Conservation (phyloP, 2,113 vertebrate species). For the Megatriorchis doriae region DNA sequence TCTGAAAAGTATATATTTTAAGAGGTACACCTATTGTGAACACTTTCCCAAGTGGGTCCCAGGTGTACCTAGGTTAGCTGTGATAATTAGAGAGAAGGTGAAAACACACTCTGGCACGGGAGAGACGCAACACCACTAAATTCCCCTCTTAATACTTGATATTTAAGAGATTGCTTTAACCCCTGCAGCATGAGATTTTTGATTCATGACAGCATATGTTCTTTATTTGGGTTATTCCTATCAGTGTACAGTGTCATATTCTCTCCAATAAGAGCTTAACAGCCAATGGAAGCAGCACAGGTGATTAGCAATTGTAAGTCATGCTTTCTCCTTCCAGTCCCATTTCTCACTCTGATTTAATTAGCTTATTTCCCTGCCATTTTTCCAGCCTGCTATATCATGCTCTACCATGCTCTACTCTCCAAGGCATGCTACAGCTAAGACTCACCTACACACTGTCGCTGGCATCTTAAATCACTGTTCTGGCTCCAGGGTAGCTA, state of each 20-base stretch:
- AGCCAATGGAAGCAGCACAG: not conserved
- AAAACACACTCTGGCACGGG: not conserved
- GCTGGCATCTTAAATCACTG: conserved; percentile 1
- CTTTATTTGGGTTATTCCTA: not conserved
- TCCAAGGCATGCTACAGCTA: not conserved
- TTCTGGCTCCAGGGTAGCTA: conserved; percentile 7
- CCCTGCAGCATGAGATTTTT: not conserved
- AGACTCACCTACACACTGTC: not conserved
- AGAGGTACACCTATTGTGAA: not conserved
- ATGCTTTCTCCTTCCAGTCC: not conserved
- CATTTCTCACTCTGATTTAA: not conserved
- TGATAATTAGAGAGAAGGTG: not conserved
- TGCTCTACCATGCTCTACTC: not conserved
- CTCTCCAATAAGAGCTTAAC: not conserved
- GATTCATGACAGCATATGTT: not conserved
- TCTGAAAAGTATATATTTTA: not conserved
- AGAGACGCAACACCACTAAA: not conserved
- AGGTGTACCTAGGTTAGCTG: not conserved
- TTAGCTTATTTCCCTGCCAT: not conserved
- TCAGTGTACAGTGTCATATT: not conserved
- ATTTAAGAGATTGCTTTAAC: conserved; percentile 3
- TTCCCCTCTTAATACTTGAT: conserved; percentile 14
- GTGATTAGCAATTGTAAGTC: not conserved
- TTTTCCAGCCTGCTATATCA: not conserved
- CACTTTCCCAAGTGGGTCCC: not conserved